Evolutionary conservation across 2,888 invertebrate genomes (phyloP).

Genomic region (Lottia gigantea): DNA sequence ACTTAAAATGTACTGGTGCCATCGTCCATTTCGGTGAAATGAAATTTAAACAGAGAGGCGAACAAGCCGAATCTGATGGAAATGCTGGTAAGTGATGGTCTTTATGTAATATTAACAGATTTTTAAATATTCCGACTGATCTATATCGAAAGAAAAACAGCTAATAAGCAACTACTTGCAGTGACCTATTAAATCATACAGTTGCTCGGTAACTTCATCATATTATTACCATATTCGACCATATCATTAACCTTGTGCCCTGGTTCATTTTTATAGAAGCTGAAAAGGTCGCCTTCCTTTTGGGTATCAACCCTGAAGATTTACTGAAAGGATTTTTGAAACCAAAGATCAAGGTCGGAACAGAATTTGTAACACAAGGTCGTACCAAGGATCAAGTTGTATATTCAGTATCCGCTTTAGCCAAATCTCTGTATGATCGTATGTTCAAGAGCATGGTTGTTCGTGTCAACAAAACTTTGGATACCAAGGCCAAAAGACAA

Average conservation of each 20-base stretch:
- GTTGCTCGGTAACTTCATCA: too few species aligned
- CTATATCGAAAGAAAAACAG: too few species aligned
- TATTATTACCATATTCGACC: too few species aligned
- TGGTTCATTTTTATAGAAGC: slow-evolving; percentile 74
- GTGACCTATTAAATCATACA: too few species aligned
- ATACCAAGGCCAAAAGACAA: slow-evolving; percentile 97
- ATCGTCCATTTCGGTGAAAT: slow-evolving; percentile 99
- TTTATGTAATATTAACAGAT: background rate
- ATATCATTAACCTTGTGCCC: too few species aligned
- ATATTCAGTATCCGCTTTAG: slow-evolving; percentile 68
- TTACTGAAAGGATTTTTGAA: slow-evolving; percentile 83
- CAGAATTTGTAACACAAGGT: slow-evolving; percentile 98
- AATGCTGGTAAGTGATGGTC: slow-evolving; percentile 39
- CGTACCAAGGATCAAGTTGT: slow-evolving; percentile 84
- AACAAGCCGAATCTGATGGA: slow-evolving; percentile 75
- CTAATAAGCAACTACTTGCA: too few species aligned
- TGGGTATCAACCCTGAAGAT: slow-evolving; percentile 86
- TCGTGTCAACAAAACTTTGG: slow-evolving; percentile 99
- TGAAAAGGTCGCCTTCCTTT: slow-evolving; percentile 89
- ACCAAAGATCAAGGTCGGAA: slow-evolving; percentile 95
- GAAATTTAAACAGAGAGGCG: slow-evolving; percentile 99
- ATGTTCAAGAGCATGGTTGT: slow-evolving; percentile 86
- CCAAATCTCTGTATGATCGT: slow-evolving; percentile 69
- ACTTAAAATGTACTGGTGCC: slow-evolving; percentile 95
- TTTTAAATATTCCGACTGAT: background rate